Percentiles rank a stretch among this genome's conserved stretches.
Evolutionary conservation across 2,113 vertebrate genomes (phyloP).

Genomic region (Coreoperca whiteheadi): DNA sequence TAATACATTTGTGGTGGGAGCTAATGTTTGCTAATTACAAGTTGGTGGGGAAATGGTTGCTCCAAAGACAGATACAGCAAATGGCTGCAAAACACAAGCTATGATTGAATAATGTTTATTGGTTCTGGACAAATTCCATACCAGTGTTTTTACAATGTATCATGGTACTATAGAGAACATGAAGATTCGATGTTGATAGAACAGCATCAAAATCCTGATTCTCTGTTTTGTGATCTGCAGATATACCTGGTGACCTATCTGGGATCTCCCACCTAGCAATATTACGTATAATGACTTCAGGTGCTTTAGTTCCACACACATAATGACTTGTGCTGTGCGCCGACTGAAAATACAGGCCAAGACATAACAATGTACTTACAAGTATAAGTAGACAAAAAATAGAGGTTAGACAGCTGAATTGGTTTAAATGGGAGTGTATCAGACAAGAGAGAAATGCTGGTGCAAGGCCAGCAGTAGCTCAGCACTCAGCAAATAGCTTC

Average conservation of each 20-base stretch:
- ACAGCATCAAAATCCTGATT: background rate
- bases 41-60: conserved; percentile 16
- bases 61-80: conserved; percentile 36
- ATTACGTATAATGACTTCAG: conserved; percentile 1
- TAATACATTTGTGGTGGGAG: conserved; percentile 51
- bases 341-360: background rate
- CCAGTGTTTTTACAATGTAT: background rate
- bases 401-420: background rate
- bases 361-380: background rate
- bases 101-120: conserved; percentile 31
- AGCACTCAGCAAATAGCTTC: too few species aligned
- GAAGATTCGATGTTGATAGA: background rate
- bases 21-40: conserved; percentile 63
- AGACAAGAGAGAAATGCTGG: too few species aligned
- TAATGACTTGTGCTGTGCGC: background rate
- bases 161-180: background rate
- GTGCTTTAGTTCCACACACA: background rate
- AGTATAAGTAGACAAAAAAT: background rate
- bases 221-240: background rate
- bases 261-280: background rate
- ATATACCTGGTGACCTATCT: background rate
- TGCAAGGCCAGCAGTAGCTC: too few species aligned
- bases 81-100: background rate
- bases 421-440: too few species aligned
- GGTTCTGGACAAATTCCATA: conserved; percentile 23